Evolutionary conservation across 2,888 invertebrate genomes (phyloP), one percentile per base, ranked within the genome.

Genomic region (Coleophora deauratella): DNA sequence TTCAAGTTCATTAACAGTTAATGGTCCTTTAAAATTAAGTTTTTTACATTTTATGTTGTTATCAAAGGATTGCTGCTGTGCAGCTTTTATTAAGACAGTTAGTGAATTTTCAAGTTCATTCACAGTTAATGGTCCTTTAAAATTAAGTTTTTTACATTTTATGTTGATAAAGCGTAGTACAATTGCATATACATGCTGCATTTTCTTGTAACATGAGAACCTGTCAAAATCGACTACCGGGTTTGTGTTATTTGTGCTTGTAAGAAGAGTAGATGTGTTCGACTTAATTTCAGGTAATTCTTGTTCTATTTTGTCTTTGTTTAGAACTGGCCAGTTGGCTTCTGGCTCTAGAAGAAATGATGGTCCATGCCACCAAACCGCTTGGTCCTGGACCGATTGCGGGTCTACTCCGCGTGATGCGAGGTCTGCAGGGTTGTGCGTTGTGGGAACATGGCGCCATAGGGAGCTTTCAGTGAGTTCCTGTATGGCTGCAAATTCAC

Each of bases 361-460:
- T 6, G 35, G 35, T 3, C 35, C 35, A 9, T 15, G 3, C 35
- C 35, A 35, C 35, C 35, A 35, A 8, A 27, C 2, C n/a, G 10
- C 15, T 10, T 7, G 8, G n/a, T 10, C 3, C 7, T 35, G 21
- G 7, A 35, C 10, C 21, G 8, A 3, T 10, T 10, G n/a, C 3
- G 35, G 21, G 9, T 35, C 15, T 21, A 37, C 33, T 11, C 41
- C 41, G 2, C 40, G 11, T 1, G 40, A 40, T 9, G 27, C 30
- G 2, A 35, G 11, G 10, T 40, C 40, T 11, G 41, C 41, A 7
- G 41, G 41, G 32, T 41, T 41, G 9, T 3, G 7, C 1, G 15
- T 30, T 6, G 41, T 27, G 8, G 41, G 41, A 10, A 41, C 33
- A 21, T 41, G 15, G 3, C 33, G 31, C 41, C 41, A 40, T 1